phyloP scores from a whole-genome alignment of 1,140 invertebrate genomes.

The Lethocerus indicus region DNA sequence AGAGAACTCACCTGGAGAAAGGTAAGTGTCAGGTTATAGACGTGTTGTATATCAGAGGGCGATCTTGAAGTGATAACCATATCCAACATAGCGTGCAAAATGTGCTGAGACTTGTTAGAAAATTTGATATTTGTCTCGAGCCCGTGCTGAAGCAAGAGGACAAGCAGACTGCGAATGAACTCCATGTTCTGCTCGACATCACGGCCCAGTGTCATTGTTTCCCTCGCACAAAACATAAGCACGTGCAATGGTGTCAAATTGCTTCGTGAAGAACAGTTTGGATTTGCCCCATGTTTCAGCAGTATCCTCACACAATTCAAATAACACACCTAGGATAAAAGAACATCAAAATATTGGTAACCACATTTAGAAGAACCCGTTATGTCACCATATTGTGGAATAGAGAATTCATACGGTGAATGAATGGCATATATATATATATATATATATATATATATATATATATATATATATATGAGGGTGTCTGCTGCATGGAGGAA shows the following conservation, averaged over 20 bases:
- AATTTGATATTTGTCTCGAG: conserved; percentile 41
- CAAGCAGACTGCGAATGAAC: conserved; percentile 44
- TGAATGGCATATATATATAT: too few species aligned
- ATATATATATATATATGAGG: too few species aligned
- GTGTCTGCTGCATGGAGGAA: too few species aligned
- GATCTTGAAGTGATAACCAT: conserved; percentile 50
- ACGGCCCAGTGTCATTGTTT: conserved; percentile 32
- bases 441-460: too few species aligned
- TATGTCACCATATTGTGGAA: too few species aligned
- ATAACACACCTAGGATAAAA: conserved; percentile 41
- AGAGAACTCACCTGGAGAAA: conserved; percentile 31
- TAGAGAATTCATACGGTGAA: too few species aligned
- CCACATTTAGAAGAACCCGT: too few species aligned
- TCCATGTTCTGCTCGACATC: conserved; percentile 45
- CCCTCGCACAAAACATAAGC: conserved; percentile 50
- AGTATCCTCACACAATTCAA: conserved; percentile 52
- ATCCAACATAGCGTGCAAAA: conserved; percentile 45
- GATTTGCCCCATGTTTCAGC: conserved; percentile 49
- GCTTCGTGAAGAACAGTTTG: conserved; percentile 49
- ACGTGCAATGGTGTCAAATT: conserved; percentile 55
- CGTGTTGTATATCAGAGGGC: conserved; percentile 43
- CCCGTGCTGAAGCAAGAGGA: conserved; percentile 46
- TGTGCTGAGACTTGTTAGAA: conserved; percentile 38
- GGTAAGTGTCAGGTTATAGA: conserved; percentile 46
- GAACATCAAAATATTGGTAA: too few species aligned